phyloP scores from a whole-genome alignment of 2,797 vertebrate genomes.

The Smutsia gigantea region DNA sequence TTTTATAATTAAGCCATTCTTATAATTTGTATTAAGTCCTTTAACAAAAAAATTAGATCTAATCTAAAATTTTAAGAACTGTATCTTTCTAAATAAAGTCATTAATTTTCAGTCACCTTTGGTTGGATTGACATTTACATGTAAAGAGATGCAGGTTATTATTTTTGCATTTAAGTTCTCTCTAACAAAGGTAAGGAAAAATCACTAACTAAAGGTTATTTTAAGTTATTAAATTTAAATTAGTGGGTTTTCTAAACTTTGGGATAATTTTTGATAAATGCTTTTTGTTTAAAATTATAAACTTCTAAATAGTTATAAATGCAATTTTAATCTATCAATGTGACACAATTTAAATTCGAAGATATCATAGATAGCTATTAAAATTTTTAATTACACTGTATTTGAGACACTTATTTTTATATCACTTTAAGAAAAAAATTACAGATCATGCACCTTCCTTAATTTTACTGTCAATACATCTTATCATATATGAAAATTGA shows the following conservation, averaged over 20 bases:
- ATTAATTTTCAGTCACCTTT: constrained; percentile 76
- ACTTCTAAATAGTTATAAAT: constrained; percentile 73
- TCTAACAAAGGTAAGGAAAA: constrained; percentile 74
- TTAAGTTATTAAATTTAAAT: constrained; percentile 74
- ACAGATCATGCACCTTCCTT: constrained; percentile 46
- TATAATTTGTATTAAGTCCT: constrained; percentile 67
- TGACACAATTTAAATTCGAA: constrained; percentile 77
- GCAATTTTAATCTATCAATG: constrained; percentile 76
- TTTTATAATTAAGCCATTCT: constrained; percentile 77
- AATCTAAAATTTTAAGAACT: constrained; percentile 77
- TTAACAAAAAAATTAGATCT: constrained; percentile 74
- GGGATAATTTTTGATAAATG: constrained; percentile 70
- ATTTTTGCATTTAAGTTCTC: constrained; percentile 68
- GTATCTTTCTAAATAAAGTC: constrained; percentile 59
- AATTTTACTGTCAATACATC: constrained; percentile 57
- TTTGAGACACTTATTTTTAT: constrained; percentile 57
- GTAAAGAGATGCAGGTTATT: constrained; percentile 65
- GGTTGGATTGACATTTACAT: constrained; percentile 67
- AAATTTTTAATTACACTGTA: constrained; percentile 73
- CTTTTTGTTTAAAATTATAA: constrained; percentile 73
- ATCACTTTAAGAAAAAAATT: constrained; percentile 54
- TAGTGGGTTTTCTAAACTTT: constrained; percentile 63
- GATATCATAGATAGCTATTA: constrained; percentile 64
- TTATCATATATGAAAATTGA: constrained; percentile 45
- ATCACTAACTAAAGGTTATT: constrained; percentile 72